Conservation (phyloP, 1,140 invertebrate genomes). For the Anastrepha obliqua region DNA sequence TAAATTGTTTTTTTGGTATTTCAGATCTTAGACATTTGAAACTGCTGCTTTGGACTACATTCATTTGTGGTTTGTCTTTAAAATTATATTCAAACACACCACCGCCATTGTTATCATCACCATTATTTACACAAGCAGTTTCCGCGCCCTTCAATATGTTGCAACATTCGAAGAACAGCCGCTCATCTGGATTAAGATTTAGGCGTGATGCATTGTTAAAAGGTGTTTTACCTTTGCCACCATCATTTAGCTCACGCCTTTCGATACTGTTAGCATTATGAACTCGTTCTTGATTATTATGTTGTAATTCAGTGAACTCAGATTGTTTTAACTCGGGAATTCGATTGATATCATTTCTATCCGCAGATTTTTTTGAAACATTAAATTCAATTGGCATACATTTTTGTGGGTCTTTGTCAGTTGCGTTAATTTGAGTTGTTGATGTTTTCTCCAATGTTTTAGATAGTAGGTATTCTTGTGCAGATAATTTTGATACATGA, state of each 20-base stretch:
- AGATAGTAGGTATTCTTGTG: conserved; percentile 75
- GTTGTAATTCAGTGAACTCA: background rate
- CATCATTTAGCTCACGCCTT: background rate
- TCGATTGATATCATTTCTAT: background rate
- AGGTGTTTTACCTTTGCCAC: background rate
- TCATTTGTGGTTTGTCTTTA: conserved; percentile 26
- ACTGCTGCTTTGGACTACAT: background rate
- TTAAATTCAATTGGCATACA: background rate
- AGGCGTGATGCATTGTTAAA: conserved; percentile 58
- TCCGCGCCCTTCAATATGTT: conserved; percentile 72
- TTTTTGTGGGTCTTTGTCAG: background rate
- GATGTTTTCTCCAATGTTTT: conserved; percentile 35
- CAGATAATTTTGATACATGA: conserved; percentile 76
- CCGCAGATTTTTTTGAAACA: background rate
- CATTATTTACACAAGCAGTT: conserved; percentile 61
- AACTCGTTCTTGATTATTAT: background rate
- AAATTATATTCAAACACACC: conserved; percentile 5
- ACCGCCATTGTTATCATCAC: background rate
- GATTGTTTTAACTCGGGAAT: background rate
- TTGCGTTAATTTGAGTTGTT: background rate
- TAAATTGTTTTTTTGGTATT: background rate
- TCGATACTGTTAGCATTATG: background rate
- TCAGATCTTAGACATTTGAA: background rate
- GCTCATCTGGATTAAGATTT: conserved; percentile 72
- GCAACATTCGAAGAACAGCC: conserved; percentile 73